phyloP scores from a whole-genome alignment of 2,113 vertebrate species.

The Platycercus adscitus region DNA sequence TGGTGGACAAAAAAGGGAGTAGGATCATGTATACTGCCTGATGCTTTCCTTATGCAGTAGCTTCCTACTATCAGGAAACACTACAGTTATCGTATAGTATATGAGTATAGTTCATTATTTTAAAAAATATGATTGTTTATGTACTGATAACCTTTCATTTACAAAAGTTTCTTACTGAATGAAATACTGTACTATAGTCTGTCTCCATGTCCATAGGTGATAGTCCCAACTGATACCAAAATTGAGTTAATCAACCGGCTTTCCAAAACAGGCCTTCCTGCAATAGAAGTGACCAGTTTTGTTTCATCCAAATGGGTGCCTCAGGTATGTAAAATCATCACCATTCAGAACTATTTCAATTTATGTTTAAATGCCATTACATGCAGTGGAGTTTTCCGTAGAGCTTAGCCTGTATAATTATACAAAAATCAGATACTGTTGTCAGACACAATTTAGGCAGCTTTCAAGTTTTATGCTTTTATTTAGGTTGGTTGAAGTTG shows the following conservation, averaged over 20 bases:
- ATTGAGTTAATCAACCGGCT: constrained; percentile 92
- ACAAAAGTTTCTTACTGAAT: neutral
- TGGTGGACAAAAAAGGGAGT: neutral
- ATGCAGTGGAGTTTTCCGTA: neutral
- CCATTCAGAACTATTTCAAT: neutral
- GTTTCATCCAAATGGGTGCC: constrained; percentile 96
- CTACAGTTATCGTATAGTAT: neutral
- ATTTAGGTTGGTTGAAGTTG: neutral
- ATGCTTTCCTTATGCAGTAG: neutral
- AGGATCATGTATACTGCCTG: neutral
- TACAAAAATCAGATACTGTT: neutral
- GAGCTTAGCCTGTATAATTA: neutral
- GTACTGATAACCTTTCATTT: neutral
- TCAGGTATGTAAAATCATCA: constrained; percentile 81
- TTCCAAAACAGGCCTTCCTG: constrained; percentile 88
- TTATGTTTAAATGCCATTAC: neutral
- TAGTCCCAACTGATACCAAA: constrained; percentile 90
- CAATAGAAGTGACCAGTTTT: constrained; percentile 94
- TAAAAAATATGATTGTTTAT: neutral
- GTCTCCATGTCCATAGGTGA: constrained; percentile 76
- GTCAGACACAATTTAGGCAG: neutral
- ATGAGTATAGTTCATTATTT: neutral
- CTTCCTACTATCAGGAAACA: neutral
- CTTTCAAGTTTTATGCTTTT: neutral
- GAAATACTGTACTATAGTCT: neutral